Base-by-base conservation (phyloP, 2,888 invertebrate species). In the Drosophila sordidapex region DNA sequence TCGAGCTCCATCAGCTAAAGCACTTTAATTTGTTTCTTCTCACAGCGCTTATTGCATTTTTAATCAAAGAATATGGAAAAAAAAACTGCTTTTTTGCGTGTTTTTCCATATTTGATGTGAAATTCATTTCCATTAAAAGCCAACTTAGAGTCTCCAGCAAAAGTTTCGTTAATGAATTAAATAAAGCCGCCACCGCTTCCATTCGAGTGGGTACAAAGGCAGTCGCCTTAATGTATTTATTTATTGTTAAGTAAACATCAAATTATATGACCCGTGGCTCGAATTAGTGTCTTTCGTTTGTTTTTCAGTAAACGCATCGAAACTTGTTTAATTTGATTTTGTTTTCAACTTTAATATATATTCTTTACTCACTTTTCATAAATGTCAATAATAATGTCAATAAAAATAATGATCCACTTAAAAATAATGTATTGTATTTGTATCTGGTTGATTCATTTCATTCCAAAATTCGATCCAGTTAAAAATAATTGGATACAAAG, bases 61-160 rank as follows among this genome's bases (percentile, higher is more conserved):
- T 31, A 29, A 61, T 36, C 31, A 49, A 62, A 62, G 51, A 62
- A 40, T 21, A 21, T 29, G 21, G n/a, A n/a, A 49, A 62, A 54
- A 35, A 54, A 43, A 33, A 48, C 48, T 15, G 58, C 25, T 40
- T 10, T 29, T 49, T 58, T 43, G 48, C 52, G 27, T 58, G 70
- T 57, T 72, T 67, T 67, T 38, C 31, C 53, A 59, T 49, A 73
- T 69, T 62, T 61, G 33, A 76, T 73, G 68, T 77, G 51, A 52
- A 52, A 73, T 62, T 62, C 51, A 76, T 69, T 76, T 73, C 49
- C 69, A 65, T 77, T 76, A 49, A 58, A 67, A 43, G 13, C n/a
- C 36, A 66, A 60, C 68, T 76, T 76, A 48, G 61, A 72, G 49
- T 71, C 8, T 40, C 40, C 21, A 36, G 35, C 29, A 57, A 36